Base-by-base conservation (phyloP, 2,797 vertebrate species). In the Trichosurus vulpecula region DNA sequence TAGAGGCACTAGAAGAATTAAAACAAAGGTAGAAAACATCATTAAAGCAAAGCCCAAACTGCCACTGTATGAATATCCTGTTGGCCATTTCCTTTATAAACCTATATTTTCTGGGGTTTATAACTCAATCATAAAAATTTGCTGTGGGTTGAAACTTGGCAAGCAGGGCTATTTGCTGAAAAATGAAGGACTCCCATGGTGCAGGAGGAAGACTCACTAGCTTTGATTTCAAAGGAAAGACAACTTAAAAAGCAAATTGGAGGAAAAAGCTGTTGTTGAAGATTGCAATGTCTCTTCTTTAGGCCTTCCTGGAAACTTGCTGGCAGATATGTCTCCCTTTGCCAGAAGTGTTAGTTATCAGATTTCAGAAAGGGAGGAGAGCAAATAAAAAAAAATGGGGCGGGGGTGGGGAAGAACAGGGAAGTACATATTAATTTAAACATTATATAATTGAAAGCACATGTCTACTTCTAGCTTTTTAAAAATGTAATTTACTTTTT, bases 71-170 rank as follows among this genome's bases (percentile, higher is more conserved):
- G 96, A 93, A 93, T 93, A 87, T 66, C 47, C 1, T 13, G 52
- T 52, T 93, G 94, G 87, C 61, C 31, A 94, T 97, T 96, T 94
- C 92, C 74, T 87, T 51, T 87, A 87, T 51, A 87, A 87, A 87
- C 41, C 74, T 87, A 41, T 87, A 87, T 87, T 87, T 87, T 87
- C 22, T 47, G 74, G 74, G 41, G 51, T 87, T 87, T 87, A 87
- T 87, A 87, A 87, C 74, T 87, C 74, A 47, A 27, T 87, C 74
- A 87, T 87, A 87, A 96, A 97, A 96, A 96, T 53, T 6, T 94
- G 52, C 92, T 94, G 31, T 97, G 81, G 91, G 57, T 74, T 98
- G 91, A 96, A 97, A 96, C 90, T 94, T 93, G 97, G 91, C 81
- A 96, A 95, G 92, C 52, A 93, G 35, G 14, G 92, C 96, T 30